Conservation (phyloP, 2,113 vertebrate genomes). For the Himantopus leucocephalus region DNA sequence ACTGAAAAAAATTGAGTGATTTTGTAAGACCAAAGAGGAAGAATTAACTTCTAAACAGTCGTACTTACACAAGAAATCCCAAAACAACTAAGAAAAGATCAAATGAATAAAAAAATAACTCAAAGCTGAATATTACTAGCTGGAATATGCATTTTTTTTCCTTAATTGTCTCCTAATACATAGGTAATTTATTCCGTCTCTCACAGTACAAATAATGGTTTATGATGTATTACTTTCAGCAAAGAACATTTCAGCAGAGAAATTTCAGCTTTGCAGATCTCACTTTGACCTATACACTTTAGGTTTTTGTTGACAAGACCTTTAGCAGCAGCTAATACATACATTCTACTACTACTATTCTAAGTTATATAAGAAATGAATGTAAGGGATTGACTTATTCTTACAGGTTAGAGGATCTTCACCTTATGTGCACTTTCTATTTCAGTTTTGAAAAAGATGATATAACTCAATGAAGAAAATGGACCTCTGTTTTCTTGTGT, state of each 20-base stretch:
- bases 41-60: neutral
- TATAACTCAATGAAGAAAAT: neutral
- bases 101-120: neutral
- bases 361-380: neutral
- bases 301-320: neutral
- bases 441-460: neutral
- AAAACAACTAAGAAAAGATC: neutral
- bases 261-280: neutral
- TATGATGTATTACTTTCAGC: neutral
- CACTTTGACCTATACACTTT: neutral
- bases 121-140: neutral
- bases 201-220: neutral
- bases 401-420: neutral
- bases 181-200: neutral
- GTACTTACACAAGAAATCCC: neutral
- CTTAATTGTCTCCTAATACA: neutral
- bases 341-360: neutral
- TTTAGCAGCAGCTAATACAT: neutral
- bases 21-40: neutral
- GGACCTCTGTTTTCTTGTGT: neutral
- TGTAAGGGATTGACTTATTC: neutral
- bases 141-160: neutral
- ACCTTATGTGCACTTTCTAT: neutral
- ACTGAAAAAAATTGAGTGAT: neutral
- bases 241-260: neutral